Conservation (phyloP, 2,113 vertebrate genomes). For the Phaethon lepturus region DNA sequence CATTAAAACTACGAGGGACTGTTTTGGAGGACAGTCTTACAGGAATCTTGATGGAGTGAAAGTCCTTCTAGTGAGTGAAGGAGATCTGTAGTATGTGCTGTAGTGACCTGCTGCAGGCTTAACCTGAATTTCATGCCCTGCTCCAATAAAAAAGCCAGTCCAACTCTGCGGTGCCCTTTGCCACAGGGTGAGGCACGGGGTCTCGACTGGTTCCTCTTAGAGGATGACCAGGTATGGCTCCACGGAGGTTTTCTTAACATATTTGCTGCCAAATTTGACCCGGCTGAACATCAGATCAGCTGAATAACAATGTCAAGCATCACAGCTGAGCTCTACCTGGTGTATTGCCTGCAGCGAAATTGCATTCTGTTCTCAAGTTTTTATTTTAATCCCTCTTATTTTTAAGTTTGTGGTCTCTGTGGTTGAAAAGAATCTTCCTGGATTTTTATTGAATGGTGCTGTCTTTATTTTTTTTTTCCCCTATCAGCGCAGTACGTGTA, state of each 20-base stretch:
- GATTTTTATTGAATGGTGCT: not conserved
- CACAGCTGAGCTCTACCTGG: not conserved
- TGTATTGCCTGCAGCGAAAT: not conserved
- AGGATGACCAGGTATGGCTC: not conserved
- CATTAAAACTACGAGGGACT: not conserved
- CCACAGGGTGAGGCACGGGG: not conserved
- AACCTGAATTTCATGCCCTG: not conserved
- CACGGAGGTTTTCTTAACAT: accelerated
- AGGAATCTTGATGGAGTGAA: not conserved
- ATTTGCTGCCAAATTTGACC: not conserved
- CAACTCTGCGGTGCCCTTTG: not conserved
- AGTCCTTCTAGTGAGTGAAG: not conserved
- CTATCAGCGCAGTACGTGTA: not conserved
- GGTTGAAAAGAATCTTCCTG: not conserved
- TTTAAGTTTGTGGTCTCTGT: not conserved
- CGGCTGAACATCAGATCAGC: not conserved
- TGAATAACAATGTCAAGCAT: not conserved
- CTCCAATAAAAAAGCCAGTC: not conserved
- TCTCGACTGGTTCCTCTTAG: accelerated
- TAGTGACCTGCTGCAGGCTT: accelerated
- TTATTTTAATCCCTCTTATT: not conserved
- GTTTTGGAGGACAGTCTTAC: not conserved
- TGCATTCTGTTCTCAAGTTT: not conserved
- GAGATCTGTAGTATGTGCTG: not conserved
- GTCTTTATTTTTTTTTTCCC: not conserved